Conservation (phyloP, 2,797 vertebrate genomes). For the Crotalus adamanteus region DNA sequence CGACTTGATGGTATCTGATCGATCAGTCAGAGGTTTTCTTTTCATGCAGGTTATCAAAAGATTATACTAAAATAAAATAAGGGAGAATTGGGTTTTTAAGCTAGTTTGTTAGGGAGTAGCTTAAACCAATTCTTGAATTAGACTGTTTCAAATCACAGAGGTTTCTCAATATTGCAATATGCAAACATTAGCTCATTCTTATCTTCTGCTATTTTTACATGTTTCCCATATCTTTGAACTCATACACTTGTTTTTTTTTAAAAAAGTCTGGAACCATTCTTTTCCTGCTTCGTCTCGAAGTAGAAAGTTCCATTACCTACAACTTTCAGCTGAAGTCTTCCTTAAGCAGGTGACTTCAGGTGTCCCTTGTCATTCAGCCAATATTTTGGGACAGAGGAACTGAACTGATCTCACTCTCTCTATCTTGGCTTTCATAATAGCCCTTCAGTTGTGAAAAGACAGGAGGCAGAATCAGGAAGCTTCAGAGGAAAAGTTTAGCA, state of each 20-base stretch:
- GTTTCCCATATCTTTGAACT: background rate
- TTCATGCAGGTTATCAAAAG: background rate
- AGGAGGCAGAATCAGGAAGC: background rate
- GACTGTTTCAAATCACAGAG: background rate
- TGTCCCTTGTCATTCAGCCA: background rate
- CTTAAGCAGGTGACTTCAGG: background rate
- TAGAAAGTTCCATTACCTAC: background rate
- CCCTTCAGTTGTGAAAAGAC: background rate
- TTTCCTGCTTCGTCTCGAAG: background rate
- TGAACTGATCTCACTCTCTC: background rate
- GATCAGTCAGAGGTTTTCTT: background rate
- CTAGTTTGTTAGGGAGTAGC: background rate
- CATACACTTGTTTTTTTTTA: background rate
- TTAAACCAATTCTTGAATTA: background rate
- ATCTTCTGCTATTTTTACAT: background rate
- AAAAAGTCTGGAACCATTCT: background rate
- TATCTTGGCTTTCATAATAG: background rate
- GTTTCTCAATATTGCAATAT: background rate
- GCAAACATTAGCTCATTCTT: background rate
- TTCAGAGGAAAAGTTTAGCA: background rate
- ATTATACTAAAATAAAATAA: background rate
- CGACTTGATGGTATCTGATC: background rate
- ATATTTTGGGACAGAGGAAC: background rate
- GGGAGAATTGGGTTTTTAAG: background rate
- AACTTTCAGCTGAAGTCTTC: background rate